Percentiles rank a stretch among this genome's conserved stretches.
phyloP scores from a whole-genome alignment of 2,113 vertebrate genomes.

The Ammodytes dubius region DNA sequence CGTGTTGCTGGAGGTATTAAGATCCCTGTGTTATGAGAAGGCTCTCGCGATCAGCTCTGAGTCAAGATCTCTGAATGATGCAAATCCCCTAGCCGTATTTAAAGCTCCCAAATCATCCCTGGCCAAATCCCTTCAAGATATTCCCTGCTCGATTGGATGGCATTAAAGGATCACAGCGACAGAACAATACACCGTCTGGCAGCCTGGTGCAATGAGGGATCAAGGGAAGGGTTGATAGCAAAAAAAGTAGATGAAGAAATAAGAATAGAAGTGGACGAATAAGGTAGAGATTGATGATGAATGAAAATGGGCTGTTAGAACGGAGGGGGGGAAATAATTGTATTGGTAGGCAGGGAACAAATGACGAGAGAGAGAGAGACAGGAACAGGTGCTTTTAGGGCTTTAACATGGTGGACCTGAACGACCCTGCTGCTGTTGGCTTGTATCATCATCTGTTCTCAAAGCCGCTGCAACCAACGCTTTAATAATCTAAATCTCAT shows the following conservation, averaged over 20 bases:
- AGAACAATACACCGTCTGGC: slow-evolving; percentile 84
- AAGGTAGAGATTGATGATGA: slow-evolving; percentile 12
- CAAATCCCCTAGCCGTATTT: slow-evolving; percentile 85
- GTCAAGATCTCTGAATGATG: slow-evolving; percentile 83
- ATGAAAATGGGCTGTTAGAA: slow-evolving; percentile 24
- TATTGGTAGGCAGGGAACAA: slow-evolving; percentile 16
- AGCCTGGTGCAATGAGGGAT: slow-evolving; percentile 58
- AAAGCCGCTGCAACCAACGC: slow-evolving; percentile 42
- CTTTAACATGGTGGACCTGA: slow-evolving; percentile 51
- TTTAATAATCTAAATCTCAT: slow-evolving; percentile 58
- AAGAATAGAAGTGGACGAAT: slow-evolving; percentile 30
- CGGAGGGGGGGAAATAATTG: slow-evolving; percentile 10
- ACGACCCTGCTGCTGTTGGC: slow-evolving; percentile 48
- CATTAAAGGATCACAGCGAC: slow-evolving; percentile 85
- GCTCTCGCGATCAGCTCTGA: slow-evolving; percentile 77
- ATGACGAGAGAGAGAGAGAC: neutral
- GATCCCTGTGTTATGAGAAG: slow-evolving; percentile 60
- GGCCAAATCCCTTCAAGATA: slow-evolving; percentile 88
- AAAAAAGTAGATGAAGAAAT: slow-evolving; percentile 36
- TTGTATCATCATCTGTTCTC: slow-evolving; percentile 60
- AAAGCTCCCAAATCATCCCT: slow-evolving; percentile 85
- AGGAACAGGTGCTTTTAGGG: slow-evolving; percentile 63
- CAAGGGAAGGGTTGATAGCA: slow-evolving; percentile 30
- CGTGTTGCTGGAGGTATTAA: slow-evolving; percentile 23
- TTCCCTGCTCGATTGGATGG: slow-evolving; percentile 85